phyloP scores from a whole-genome alignment of 2,888 invertebrate genomes.

The Stenotaenia linearis region DNA sequence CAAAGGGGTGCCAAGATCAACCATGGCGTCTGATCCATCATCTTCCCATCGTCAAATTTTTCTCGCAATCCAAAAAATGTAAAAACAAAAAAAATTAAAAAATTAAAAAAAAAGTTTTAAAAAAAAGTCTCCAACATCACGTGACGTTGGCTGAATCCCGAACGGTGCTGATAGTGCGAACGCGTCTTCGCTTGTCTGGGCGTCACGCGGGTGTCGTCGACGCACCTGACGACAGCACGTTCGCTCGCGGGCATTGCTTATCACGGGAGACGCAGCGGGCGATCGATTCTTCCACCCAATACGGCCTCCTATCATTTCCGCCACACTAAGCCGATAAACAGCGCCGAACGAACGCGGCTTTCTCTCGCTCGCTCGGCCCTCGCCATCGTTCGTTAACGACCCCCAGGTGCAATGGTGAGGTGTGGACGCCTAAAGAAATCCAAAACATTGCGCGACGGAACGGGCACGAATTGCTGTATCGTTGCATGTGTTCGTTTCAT shows the following conservation, averaged over 20 bases:
- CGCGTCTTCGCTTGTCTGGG: conserved; percentile 21
- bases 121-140: background rate
- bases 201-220: conserved; percentile 26
- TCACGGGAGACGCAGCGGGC: conserved; percentile 21
- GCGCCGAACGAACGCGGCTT: conserved; percentile 21
- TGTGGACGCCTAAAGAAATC: conserved; percentile 18
- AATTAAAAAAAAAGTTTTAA: background rate
- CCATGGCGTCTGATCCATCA: conserved; percentile 17
- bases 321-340: conserved; percentile 26
- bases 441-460: background rate
- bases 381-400: conserved; percentile 18
- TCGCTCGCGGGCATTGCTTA: conserved; percentile 17
- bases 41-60: background rate
- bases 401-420: conserved; percentile 13
- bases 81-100: no score
- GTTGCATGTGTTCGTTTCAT: background rate
- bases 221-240: conserved; percentile 26
- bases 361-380: background rate
- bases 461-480: background rate
- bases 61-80: background rate
- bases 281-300: conserved; percentile 24
- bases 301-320: conserved; percentile 26
- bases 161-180: conserved; percentile 19
- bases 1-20: background rate
- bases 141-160: conserved; percentile 12